These are phyloP conservation scores for Scaptodrosophila latifasciaeformis DNA, from an alignment of 2,888 invertebrate genomes.

Conservation along the genomic window DNA sequence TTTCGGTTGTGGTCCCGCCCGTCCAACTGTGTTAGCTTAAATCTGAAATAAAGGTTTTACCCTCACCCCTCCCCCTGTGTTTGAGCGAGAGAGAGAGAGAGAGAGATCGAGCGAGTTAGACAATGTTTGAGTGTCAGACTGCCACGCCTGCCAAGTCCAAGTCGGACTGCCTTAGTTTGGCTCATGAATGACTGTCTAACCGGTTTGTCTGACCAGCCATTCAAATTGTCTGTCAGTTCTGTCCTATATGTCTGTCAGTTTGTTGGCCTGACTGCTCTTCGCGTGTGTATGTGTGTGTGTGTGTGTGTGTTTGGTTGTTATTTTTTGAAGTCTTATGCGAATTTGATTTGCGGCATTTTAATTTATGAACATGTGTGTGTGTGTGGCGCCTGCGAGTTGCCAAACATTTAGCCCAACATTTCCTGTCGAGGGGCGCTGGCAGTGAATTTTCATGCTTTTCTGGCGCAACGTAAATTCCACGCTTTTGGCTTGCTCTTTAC, in stretches of 20 bases:
- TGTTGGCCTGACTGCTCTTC: conserved; percentile 12
- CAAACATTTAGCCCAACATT: conserved; percentile 37
- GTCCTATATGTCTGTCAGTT: conserved; percentile 13
- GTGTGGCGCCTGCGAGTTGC: conserved; percentile 33
- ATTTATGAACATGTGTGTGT: conserved; percentile 60
- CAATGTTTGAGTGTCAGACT: conserved; percentile 27
- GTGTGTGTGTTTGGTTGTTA: conserved; percentile 16
- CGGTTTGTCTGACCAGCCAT: background rate
- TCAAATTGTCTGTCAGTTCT: background rate
- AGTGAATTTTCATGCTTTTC: background rate
- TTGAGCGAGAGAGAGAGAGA: too few species aligned
- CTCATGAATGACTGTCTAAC: too few species aligned
- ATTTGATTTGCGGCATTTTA: conserved; percentile 71
- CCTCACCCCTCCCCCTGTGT: too few species aligned
- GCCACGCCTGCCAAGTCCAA: background rate
- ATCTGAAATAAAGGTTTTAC: background rate
- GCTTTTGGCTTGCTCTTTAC: conserved; percentile 20
- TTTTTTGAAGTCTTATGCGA: conserved; percentile 50
- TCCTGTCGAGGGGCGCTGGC: conserved; percentile 37
- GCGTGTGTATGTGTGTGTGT: conserved; percentile 16
- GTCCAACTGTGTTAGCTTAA: background rate
- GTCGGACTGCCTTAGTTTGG: background rate
- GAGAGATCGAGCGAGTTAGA: too few species aligned
- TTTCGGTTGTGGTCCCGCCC: conserved; percentile 14
- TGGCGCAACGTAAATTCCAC: too few species aligned